phyloP scores from a whole-genome alignment of 2,888 invertebrate genomes.

The Liopterus haemorrhoidalis region DNA sequence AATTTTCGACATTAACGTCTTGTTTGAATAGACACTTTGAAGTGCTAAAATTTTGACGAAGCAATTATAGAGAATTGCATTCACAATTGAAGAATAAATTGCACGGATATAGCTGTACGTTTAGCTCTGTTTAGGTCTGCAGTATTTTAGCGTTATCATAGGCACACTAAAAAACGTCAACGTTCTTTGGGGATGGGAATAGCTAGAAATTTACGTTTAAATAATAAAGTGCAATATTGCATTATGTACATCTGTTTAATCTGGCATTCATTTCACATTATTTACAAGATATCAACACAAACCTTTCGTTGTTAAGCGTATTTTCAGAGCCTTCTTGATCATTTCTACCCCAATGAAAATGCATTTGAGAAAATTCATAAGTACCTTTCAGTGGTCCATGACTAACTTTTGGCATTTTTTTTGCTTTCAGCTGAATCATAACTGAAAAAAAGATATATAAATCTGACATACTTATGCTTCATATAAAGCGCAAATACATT shows the following conservation, averaged over 20 bases:
- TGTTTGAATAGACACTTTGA: no score
- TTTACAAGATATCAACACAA: constrained; percentile 16
- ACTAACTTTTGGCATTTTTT: constrained; percentile 51
- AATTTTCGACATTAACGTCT: no score
- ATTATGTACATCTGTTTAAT: neutral
- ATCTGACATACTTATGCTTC: neutral
- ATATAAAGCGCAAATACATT: neutral
- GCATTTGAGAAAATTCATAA: constrained; percentile 69
- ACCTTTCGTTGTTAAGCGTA: constrained; percentile 62
- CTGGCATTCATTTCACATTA: neutral
- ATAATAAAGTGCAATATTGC: neutral
- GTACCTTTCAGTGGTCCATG: constrained; percentile 61
- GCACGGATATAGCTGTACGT: no score
- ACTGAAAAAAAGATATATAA: constrained; percentile 46
- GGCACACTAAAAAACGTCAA: no score
- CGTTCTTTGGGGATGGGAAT: neutral
- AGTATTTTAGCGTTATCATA: no score
- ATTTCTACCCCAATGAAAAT: constrained; percentile 78
- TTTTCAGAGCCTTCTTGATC: constrained; percentile 75
- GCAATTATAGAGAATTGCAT: no score
- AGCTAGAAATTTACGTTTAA: neutral
- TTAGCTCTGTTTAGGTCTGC: no score
- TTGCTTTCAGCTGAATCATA: constrained; percentile 51
- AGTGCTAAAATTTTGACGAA: no score
- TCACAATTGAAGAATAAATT: no score